These are phyloP conservation scores for Dermolepida albohirtum DNA, from an alignment of 2,888 invertebrate genomes.

Conservation along the genomic window DNA sequence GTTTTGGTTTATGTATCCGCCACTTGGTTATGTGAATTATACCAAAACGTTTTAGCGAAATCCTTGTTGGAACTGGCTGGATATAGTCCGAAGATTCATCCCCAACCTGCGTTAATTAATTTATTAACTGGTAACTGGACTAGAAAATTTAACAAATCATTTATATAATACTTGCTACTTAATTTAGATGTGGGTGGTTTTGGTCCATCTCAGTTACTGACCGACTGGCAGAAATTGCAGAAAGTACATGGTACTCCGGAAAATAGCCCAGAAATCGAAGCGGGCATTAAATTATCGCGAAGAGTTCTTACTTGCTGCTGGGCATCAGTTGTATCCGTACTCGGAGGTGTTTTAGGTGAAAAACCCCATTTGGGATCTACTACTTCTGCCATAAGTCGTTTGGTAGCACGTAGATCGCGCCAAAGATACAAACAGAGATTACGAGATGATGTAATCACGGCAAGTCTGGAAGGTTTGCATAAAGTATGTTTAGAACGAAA, in stretches of 20 bases:
- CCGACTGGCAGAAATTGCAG: slow-evolving; percentile 88
- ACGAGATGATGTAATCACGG: slow-evolving; percentile 83
- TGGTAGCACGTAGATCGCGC: slow-evolving; percentile 70
- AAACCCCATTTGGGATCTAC: slow-evolving; percentile 60
- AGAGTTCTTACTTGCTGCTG: slow-evolving; percentile 90
- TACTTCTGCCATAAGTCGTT: slow-evolving; percentile 67
- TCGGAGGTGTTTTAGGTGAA: slow-evolving; percentile 81
- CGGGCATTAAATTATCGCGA: slow-evolving; percentile 81
- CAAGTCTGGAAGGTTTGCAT: slow-evolving; percentile 90
- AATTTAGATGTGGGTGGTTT: slow-evolving; percentile 84
- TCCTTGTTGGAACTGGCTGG: slow-evolving; percentile 79
- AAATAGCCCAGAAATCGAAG: slow-evolving; percentile 80
- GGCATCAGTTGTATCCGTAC: slow-evolving; percentile 90
- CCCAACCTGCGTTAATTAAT: slow-evolving; percentile 77
- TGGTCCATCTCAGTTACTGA: slow-evolving; percentile 84
- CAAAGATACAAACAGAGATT: slow-evolving; percentile 71
- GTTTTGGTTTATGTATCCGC: slow-evolving; percentile 93
- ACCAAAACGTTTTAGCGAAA: slow-evolving; percentile 84
- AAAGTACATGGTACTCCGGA: slow-evolving; percentile 77
- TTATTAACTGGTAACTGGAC: slow-evolving; percentile 75
- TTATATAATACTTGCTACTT: not conserved
- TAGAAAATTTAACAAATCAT: slow-evolving; percentile 1
- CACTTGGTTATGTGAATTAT: slow-evolving; percentile 93
- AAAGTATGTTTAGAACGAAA: slow-evolving; percentile 68
- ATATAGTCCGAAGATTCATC: slow-evolving; percentile 69